phyloP scores from a whole-genome alignment of 1,140 invertebrate species.

The Stenopsyche tienmushanensis region DNA sequence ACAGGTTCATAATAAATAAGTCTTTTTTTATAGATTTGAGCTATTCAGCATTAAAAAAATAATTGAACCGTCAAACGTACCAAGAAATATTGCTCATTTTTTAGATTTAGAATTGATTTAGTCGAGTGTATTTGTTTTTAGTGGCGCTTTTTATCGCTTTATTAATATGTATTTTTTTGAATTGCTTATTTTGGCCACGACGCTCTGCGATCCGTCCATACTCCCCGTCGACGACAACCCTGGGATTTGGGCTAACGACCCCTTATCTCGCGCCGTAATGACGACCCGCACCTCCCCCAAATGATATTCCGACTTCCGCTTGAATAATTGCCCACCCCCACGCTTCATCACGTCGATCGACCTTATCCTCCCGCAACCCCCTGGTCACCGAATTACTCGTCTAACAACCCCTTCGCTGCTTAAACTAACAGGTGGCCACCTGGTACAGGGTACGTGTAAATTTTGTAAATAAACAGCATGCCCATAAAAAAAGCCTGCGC shows the following conservation, averaged over 20 bases:
- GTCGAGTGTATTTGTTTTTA: no score
- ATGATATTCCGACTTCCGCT: conserved; percentile 2
- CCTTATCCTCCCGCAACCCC: conserved; percentile 38
- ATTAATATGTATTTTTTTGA: not conserved
- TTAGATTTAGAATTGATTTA: no score
- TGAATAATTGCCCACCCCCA: conserved; percentile 16
- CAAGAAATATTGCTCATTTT: no score
- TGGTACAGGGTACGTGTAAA: conserved; percentile 77
- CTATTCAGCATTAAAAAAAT: no score
- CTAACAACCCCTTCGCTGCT: conserved; percentile 39
- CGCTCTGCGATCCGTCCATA: not conserved
- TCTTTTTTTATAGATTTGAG: no score
- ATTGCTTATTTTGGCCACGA: not conserved
- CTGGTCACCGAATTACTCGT: conserved; percentile 41
- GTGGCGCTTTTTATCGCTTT: not conserved
- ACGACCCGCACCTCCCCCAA: not conserved
- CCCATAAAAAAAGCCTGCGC: not conserved
- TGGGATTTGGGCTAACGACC: conserved; percentile 6
- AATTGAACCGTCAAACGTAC: no score
- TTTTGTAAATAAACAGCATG: conserved; percentile 52
- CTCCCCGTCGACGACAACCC: not conserved
- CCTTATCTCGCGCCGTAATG: not conserved
- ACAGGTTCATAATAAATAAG: no score
- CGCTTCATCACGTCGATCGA: conserved; percentile 25
- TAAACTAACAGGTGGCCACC: conserved; percentile 68